These are phyloP conservation scores for Dendrocopos noguchii DNA, from an alignment of 2,113 vertebrate genomes.

Conservation along the genomic window DNA sequence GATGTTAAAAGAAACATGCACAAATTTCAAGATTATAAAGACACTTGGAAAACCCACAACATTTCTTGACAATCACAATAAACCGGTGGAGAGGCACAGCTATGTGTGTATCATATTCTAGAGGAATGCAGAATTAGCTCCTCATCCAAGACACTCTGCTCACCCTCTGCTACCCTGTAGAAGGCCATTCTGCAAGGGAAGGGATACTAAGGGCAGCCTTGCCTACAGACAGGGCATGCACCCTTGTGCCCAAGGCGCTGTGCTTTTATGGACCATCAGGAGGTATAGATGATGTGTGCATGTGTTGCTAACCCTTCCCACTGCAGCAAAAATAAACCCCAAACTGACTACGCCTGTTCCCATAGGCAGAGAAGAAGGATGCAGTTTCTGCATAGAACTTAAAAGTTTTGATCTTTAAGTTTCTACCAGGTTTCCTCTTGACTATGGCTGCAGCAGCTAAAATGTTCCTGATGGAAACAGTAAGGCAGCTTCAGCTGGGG, in stretches of 20 bases:
- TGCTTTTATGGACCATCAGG: background rate
- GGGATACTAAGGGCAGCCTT: too few relatives aligned
- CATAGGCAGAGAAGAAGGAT: background rate
- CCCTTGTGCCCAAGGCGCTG: background rate
- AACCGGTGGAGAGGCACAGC: background rate
- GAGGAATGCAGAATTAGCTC: background rate
- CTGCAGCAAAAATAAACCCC: background rate
- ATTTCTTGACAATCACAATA: background rate
- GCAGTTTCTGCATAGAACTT: background rate
- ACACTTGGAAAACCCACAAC: background rate
- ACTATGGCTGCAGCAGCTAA: background rate
- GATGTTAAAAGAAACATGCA: background rate
- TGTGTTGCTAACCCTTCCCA: accelerated
- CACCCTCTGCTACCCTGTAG: background rate
- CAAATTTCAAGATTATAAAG: background rate
- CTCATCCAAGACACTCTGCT: background rate
- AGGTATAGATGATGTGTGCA: accelerated
- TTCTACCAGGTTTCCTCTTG: background rate
- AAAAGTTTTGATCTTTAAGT: background rate
- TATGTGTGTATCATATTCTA: background rate
- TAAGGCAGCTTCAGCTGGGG: background rate
- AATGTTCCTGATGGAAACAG: background rate
- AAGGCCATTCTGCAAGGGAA: background rate
- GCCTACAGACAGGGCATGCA: background rate
- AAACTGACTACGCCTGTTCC: background rate